Evolutionary conservation across 2,797 vertebrate species (phyloP).

Genomic region (Sebastolobus altivelis): DNA sequence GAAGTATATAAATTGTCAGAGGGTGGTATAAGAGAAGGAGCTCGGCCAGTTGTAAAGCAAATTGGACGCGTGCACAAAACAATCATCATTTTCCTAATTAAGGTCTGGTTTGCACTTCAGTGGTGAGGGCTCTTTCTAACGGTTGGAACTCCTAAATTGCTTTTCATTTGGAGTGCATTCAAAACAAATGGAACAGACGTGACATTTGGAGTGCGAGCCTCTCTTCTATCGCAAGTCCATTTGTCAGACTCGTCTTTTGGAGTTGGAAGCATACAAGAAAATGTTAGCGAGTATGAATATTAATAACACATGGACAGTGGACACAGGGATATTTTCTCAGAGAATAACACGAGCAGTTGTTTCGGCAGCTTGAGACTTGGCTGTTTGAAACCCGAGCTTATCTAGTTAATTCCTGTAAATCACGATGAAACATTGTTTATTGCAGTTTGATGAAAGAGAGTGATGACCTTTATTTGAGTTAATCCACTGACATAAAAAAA

Average conservation of each 20-base stretch:
- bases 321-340: conserved; percentile 25
- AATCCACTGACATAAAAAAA: conserved; percentile 56
- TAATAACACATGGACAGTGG: conserved; percentile 58
- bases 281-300: conserved; percentile 62
- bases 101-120: conserved; percentile 77
- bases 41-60: conserved; percentile 59
- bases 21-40: conserved; percentile 44
- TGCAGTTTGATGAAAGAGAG: conserved; percentile 43
- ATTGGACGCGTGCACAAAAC: conserved; percentile 50
- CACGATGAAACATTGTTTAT: conserved; percentile 50
- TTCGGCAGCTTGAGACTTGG: conserved; percentile 42
- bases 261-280: conserved; percentile 62
- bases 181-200: conserved; percentile 79
- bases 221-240: conserved; percentile 61
- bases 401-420: conserved; percentile 56
- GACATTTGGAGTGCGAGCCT: conserved; percentile 74
- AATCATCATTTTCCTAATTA: conserved; percentile 82
- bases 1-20: conserved; percentile 58
- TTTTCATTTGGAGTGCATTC: conserved; percentile 78
- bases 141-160: conserved; percentile 75
- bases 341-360: conserved; percentile 51
- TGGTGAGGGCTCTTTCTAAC: conserved; percentile 71
- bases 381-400: conserved; percentile 48
- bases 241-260: conserved; percentile 59
- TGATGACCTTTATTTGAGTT: conserved; percentile 66